Conservation (phyloP, 2,888 invertebrate genomes). For the Aphidius colemani region DNA sequence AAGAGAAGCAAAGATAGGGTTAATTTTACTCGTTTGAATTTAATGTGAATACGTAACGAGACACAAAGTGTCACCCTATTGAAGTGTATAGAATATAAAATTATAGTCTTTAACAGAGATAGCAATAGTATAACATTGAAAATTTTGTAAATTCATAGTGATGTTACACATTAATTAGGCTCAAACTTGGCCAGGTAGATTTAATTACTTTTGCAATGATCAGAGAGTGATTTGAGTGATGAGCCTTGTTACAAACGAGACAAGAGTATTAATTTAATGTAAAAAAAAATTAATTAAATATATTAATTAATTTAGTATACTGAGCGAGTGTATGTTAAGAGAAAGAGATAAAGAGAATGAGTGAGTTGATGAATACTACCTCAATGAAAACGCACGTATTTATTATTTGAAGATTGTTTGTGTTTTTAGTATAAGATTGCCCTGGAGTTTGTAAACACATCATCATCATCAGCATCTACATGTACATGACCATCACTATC, state of each 20-base stretch:
- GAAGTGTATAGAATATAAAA: no score
- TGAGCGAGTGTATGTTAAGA: background rate
- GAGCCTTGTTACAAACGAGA: slow-evolving; percentile 2
- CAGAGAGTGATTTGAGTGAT: slow-evolving; percentile 37
- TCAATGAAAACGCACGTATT: slow-evolving; percentile 58
- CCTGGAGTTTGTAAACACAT: no score
- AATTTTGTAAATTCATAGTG: slow-evolving; percentile 33
- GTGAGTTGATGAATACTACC: slow-evolving; percentile 50
- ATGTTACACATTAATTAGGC: slow-evolving; percentile 57
- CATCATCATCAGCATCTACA: no score
- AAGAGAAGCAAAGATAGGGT: no score
- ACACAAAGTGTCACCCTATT: no score
- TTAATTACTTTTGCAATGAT: slow-evolving; percentile 58
- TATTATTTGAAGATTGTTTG: no score
- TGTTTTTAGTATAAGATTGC: no score
- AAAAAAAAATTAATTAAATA: no score
- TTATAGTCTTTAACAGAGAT: slow-evolving; percentile 10
- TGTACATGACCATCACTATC: no score
- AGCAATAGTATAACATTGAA: slow-evolving; percentile 3
- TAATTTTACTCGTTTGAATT: no score
- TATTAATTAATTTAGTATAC: background rate
- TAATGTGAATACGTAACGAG: no score
- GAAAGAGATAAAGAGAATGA: slow-evolving; percentile 38
- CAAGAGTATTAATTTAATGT: slow-evolving; percentile 27
- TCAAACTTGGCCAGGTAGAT: slow-evolving; percentile 51